Evolutionary conservation across 2,888 invertebrate genomes (phyloP).

Genomic region (Halictus ligatus): DNA sequence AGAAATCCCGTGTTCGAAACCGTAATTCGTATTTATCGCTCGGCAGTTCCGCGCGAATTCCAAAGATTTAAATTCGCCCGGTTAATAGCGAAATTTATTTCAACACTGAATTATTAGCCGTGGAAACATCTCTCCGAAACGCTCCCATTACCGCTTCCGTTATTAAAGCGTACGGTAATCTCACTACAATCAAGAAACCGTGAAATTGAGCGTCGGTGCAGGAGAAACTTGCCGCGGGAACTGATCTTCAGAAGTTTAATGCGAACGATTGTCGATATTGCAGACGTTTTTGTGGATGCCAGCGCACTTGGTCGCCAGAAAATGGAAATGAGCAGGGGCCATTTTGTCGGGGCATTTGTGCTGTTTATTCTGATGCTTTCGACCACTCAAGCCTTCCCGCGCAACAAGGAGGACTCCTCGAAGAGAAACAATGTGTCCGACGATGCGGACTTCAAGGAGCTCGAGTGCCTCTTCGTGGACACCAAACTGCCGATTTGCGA

Average conservation of each 20-base stretch:
- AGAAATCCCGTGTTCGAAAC: constrained; percentile 9
- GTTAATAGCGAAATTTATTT: constrained; percentile 21
- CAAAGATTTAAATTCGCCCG: constrained; percentile 20
- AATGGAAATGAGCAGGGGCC: constrained; percentile 55
- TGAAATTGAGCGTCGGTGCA: not conserved
- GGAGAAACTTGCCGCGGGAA: not conserved
- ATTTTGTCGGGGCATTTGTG: constrained; percentile 43
- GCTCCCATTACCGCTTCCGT: constrained; percentile 3
- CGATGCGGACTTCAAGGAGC: constrained; percentile 5
- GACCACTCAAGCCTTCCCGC: constrained; percentile 40
- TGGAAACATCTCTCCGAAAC: constrained; percentile 24
- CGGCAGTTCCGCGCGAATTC: constrained; percentile 14
- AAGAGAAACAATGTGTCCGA: constrained; percentile 41
- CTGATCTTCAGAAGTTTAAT: constrained; percentile 8
- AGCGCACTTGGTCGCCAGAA: constrained; percentile 27
- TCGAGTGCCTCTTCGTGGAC: constrained; percentile 69
- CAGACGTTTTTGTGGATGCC: constrained; percentile 52
- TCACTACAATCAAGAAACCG: constrained; percentile 17
- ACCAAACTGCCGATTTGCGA: constrained; percentile 68
- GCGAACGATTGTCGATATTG: constrained; percentile 41
- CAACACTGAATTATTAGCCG: constrained; percentile 10
- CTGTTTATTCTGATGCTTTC: constrained; percentile 51
- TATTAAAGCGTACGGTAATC: constrained; percentile 9
- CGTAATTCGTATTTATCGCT: constrained; percentile 21
- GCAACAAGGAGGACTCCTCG: constrained; percentile 25